These are phyloP conservation scores for Seira ritae DNA, from an alignment of 2,888 invertebrate species.

Conservation along the genomic window DNA sequence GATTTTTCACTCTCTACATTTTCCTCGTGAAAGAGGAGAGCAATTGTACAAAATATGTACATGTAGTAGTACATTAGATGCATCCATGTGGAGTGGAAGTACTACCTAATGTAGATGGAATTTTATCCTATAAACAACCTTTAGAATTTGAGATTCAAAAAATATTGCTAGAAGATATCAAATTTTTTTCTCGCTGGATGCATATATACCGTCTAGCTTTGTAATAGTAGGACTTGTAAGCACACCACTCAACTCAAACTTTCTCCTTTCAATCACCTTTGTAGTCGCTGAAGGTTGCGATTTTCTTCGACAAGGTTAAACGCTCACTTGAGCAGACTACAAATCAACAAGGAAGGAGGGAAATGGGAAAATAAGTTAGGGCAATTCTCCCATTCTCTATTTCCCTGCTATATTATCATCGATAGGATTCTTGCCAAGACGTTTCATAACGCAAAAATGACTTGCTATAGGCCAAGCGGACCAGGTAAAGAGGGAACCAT, in stretches of 20 bases:
- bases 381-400: constrained; percentile 5
- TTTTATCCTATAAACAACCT: too few relatives aligned
- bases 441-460: constrained; percentile 16
- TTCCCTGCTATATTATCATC: neutral
- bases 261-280: constrained; percentile 63
- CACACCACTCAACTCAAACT: constrained; percentile 36
- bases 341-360: constrained; percentile 39
- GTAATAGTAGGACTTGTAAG: neutral
- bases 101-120: too few relatives aligned
- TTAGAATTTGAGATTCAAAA: neutral
- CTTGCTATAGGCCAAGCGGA: neutral
- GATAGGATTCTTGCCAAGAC: constrained; percentile 13
- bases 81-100: too few relatives aligned
- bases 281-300: constrained; percentile 53
- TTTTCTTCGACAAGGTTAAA: constrained; percentile 59
- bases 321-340: constrained; percentile 43
- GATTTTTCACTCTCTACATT: too few relatives aligned
- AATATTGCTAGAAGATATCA: neutral
- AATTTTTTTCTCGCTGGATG: too few relatives aligned
- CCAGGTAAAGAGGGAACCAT: too few relatives aligned
- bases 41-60: too few relatives aligned
- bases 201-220: too few relatives aligned
- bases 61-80: too few relatives aligned
- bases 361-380: constrained; percentile 24
- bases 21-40: too few relatives aligned